Evolutionary conservation across 2,797 vertebrate genomes (phyloP).

Genomic region (Halcyon smyrnensis): DNA sequence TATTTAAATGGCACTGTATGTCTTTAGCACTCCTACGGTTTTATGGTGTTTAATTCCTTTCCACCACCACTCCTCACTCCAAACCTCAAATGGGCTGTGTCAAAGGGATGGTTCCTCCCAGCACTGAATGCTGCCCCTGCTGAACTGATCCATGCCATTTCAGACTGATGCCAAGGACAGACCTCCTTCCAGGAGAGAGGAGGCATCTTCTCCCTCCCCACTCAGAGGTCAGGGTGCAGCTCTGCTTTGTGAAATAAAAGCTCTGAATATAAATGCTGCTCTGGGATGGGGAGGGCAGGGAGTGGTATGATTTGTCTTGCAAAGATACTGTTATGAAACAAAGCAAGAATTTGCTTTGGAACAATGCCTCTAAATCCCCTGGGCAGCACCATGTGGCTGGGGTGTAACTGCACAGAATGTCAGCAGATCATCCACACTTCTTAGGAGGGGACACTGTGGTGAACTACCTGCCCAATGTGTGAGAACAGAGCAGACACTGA

Average conservation of each 20-base stretch:
- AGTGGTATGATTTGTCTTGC: background rate
- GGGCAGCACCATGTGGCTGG: background rate
- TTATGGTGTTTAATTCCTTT: constrained; percentile 63
- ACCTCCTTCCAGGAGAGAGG: constrained; percentile 10
- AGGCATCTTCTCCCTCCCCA: background rate
- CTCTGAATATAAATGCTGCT: background rate
- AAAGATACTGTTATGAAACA: background rate
- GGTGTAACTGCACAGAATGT: background rate
- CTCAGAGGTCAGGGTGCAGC: background rate
- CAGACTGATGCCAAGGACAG: background rate
- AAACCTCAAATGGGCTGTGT: constrained; percentile 49
- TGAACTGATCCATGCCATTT: background rate
- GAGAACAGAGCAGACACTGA: background rate
- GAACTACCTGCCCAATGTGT: background rate
- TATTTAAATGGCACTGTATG: constrained; percentile 35
- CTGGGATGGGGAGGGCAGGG: background rate
- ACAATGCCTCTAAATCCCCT: background rate
- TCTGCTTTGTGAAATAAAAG: constrained; percentile 30
- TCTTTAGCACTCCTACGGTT: constrained; percentile 17
- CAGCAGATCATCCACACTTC: background rate
- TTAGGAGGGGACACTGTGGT: background rate
- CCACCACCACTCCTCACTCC: background rate
- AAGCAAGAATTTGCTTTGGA: constrained; percentile 13
- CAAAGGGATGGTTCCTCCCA: background rate
- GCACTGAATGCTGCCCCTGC: background rate